These are phyloP conservation scores for Cervus canadensis DNA, from an alignment of 2,113 vertebrate species.

Conservation along the genomic window DNA sequence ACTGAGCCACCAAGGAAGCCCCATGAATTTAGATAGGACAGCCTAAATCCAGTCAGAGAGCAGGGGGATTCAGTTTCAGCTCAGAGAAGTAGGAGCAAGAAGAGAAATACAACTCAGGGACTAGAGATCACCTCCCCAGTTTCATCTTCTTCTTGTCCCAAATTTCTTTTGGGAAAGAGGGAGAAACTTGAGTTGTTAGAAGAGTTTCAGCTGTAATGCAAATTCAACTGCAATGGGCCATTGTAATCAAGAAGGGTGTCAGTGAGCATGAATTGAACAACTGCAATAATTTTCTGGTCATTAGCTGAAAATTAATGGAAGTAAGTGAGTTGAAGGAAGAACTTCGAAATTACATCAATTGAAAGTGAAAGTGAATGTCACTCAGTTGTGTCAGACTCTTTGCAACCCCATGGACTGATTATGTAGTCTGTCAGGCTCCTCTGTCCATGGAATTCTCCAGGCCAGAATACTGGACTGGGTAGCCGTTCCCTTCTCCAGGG, in stretches of 20 bases:
- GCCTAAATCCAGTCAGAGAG: neutral
- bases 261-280: neutral
- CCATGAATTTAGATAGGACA: neutral
- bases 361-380: neutral
- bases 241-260: neutral
- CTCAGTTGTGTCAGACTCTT: neutral
- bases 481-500: neutral
- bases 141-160: neutral
- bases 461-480: neutral
- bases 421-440: neutral
- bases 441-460: neutral
- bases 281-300: neutral
- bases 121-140: neutral
- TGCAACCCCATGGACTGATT: rapidly evolving
- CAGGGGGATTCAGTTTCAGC: neutral
- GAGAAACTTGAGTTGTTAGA: neutral
- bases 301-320: neutral
- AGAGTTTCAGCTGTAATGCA: neutral
- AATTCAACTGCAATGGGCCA: neutral
- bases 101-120: neutral
- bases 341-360: neutral
- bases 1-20: neutral
- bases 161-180: neutral
- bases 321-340: neutral
- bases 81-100: neutral